Conservation (phyloP, 92 coral and sea anemone genomes). For the Umimayanthus chanpuru region DNA sequence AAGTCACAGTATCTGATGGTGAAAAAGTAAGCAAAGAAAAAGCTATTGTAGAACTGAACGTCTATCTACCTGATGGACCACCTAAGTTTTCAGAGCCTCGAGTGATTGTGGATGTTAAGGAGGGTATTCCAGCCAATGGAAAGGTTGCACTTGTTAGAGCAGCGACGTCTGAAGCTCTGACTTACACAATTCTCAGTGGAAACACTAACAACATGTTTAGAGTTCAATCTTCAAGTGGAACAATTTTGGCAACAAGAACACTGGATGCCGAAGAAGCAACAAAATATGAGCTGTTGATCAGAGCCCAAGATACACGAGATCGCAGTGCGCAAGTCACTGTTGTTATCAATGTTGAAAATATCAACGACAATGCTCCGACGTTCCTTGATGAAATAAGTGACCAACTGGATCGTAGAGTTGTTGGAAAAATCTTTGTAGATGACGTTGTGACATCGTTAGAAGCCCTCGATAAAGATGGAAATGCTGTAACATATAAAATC, state of each 20-base stretch:
- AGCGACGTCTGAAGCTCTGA: conserved; percentile 89
- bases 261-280: conserved; percentile 77
- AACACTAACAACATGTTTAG: conserved; percentile 72
- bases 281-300: conserved; percentile 61
- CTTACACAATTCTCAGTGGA: conserved; percentile 72
- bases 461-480: conserved; percentile 81
- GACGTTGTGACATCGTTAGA: conserved; percentile 74
- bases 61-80: conserved; percentile 86
- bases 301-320: conserved; percentile 84
- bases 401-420: conserved; percentile 77
- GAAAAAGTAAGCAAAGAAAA: conserved; percentile 45
- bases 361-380: conserved; percentile 84
- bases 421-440: conserved; percentile 70
- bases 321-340: conserved; percentile 84
- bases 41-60: conserved; percentile 72
- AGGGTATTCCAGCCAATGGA: conserved; percentile 72
- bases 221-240: conserved; percentile 78
- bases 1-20: conserved; percentile 78
- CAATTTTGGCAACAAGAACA: conserved; percentile 69
- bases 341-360: conserved; percentile 69
- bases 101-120: conserved; percentile 64
- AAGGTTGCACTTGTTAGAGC: conserved; percentile 93
- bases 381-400: conserved; percentile 76
- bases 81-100: conserved; percentile 82
- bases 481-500: conserved; percentile 58